Base-by-base conservation (phyloP, 2,797 vertebrate genomes). In the Bothrops alternatus region DNA sequence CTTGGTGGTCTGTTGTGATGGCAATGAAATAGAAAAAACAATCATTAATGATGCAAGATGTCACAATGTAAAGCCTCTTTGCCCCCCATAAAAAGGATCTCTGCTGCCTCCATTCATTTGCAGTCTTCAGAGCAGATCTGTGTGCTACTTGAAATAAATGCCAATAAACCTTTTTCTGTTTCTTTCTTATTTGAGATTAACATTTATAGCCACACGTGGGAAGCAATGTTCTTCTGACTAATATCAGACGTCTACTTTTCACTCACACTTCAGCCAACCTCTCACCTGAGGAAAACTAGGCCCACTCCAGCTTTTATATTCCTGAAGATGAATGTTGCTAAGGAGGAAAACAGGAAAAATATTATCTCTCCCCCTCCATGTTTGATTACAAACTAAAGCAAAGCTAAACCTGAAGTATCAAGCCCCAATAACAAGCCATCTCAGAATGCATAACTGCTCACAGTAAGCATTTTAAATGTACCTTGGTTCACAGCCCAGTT, bases 141-240 rank as follows among this genome's bases (percentile, higher is more conserved):
- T 86, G 57, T 88, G 28, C 47, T 90, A 94, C 87, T 93, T 96
- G 90, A 91, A 94, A 93, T 93, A 94, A 95, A 95, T 93, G 91
- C 94, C 93, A 94, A 92, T 94, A 90, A 94, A 95, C 85, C 90
- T 91, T 91, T 53, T 92, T 95, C 26, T 91, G 47, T 87, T 95
- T 94, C 88, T 89, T 82, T 90, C 91, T 86, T 65, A 92, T 93
- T 91, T 3, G 69, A 73, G 73, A 93, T 57, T 32, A 90, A 37
- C 57, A 87, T 93, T 94, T 95, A 91, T 82, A 93, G 56, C 89
- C 90, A 86, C 53, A 92, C 7, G 63, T 88, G 37, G 65, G 92
- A 63, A 93, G 90, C 87, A 50, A 11, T 60, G 3, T 58, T 88
- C 55, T 91, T 85, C 91, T 86, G 92, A 82, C 18, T 92, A 91